Evolutionary conservation across 2,888 invertebrate species (phyloP).

Genomic region (Deilephila elpenor): DNA sequence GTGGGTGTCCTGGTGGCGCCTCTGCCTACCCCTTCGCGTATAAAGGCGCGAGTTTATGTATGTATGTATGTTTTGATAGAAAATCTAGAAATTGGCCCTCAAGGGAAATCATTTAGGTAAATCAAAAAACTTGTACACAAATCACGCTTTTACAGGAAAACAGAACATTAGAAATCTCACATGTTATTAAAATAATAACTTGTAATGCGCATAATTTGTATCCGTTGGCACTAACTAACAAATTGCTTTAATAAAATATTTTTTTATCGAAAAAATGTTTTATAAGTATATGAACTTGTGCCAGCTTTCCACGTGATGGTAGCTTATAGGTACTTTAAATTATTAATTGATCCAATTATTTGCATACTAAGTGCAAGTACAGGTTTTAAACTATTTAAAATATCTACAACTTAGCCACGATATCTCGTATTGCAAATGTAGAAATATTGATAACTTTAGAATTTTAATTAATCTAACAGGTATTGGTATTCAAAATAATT

Average conservation of each 20-base stretch:
- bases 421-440: too few species aligned
- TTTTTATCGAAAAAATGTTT: not conserved
- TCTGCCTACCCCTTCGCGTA: too few species aligned
- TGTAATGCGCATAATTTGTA: constrained; percentile 3
- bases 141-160: not conserved
- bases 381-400: too few species aligned
- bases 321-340: too few species aligned
- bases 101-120: not conserved
- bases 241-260: not conserved
- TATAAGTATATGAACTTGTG: not conserved
- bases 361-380: too few species aligned
- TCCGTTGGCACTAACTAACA: constrained; percentile 3
- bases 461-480: too few species aligned
- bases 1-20: too few species aligned
- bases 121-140: not conserved
- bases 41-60: too few species aligned
- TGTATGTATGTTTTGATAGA: not conserved
- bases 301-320: not conserved
- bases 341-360: too few species aligned
- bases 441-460: too few species aligned
- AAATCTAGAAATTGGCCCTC: not conserved
- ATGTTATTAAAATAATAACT: constrained; percentile 15
- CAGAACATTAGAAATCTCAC: constrained; percentile 12
- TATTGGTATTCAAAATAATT: too few species aligned
- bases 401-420: too few species aligned